phyloP scores from a whole-genome alignment of 2,113 vertebrate species.

The Rutilus rutilus region DNA sequence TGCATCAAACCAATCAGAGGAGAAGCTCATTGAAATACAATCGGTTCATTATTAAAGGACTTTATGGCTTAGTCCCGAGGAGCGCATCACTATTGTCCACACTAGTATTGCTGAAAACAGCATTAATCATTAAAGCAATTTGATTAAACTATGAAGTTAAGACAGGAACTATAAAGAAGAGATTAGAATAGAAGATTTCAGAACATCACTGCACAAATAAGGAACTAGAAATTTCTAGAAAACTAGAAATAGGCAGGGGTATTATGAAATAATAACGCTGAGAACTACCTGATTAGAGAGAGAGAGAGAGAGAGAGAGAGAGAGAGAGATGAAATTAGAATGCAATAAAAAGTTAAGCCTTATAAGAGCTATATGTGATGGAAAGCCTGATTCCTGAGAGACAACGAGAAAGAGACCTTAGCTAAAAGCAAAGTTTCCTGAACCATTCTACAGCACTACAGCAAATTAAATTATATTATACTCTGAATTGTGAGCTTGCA shows the following conservation, averaged over 20 bases:
- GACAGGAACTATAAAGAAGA: slow-evolving; percentile 11
- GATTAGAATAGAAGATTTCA: slow-evolving; percentile 3
- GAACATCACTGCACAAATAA: slow-evolving; percentile 1
- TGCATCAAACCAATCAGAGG: not conserved
- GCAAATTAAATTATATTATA: slow-evolving; percentile 9
- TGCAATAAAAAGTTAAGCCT: slow-evolving; percentile 21
- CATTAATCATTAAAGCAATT: slow-evolving; percentile 34
- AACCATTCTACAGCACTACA: not conserved
- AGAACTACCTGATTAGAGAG: slow-evolving; percentile 1
- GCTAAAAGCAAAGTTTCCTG: not conserved
- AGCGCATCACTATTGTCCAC: not conserved
- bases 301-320: not conserved
- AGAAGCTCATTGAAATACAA: not conserved
- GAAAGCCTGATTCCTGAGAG: not conserved
- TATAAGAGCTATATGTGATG: not conserved
- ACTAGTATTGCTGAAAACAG: not conserved
- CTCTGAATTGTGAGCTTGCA: not conserved
- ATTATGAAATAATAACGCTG: slow-evolving; percentile 6
- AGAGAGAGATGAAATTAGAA: not conserved
- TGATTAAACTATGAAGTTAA: slow-evolving; percentile 25
- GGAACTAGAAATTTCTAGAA: slow-evolving; percentile 36
- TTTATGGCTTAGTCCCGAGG: not conserved
- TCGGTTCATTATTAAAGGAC: slow-evolving; percentile 4
- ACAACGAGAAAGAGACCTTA: not conserved
- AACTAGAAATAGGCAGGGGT: not conserved